Conservation (phyloP, 2,797 vertebrate genomes). For the Mormyrus hasselquistii region DNA sequence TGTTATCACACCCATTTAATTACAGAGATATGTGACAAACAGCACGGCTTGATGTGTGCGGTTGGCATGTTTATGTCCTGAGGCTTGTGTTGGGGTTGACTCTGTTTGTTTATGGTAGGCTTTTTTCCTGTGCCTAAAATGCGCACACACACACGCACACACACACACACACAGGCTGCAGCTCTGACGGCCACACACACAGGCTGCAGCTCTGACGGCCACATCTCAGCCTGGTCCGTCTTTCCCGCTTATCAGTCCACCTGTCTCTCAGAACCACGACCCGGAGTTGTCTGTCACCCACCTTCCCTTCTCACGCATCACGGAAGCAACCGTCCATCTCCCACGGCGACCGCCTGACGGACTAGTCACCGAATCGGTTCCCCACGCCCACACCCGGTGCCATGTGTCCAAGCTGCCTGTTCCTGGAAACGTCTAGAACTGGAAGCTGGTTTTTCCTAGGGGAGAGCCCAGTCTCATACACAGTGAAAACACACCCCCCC, state of each 20-base stretch:
- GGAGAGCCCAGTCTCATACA: background rate
- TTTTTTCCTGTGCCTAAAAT: background rate
- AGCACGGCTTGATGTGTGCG: constrained; percentile 10
- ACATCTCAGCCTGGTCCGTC: background rate
- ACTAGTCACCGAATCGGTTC: background rate
- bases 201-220: background rate
- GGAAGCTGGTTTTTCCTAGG: background rate
- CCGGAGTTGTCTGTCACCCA: background rate
- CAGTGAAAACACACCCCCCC: background rate
- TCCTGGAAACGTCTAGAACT: background rate
- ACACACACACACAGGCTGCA: background rate
- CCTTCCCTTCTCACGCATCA: background rate
- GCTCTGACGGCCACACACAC: too few relatives aligned
- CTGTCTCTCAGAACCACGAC: background rate
- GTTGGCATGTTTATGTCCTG: background rate
- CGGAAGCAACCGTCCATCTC: background rate
- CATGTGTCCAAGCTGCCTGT: background rate
- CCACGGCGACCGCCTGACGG: background rate
- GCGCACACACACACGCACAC: background rate
- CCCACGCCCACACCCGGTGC: background rate
- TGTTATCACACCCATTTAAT: background rate
- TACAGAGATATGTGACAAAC: background rate
- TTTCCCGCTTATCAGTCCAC: background rate
- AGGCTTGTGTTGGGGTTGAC: background rate
- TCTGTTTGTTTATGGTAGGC: background rate